Evolutionary conservation across 37 sponge, comb jelly and placozoan species (phyloP).

Genomic region (Haliclona indistincta): DNA sequence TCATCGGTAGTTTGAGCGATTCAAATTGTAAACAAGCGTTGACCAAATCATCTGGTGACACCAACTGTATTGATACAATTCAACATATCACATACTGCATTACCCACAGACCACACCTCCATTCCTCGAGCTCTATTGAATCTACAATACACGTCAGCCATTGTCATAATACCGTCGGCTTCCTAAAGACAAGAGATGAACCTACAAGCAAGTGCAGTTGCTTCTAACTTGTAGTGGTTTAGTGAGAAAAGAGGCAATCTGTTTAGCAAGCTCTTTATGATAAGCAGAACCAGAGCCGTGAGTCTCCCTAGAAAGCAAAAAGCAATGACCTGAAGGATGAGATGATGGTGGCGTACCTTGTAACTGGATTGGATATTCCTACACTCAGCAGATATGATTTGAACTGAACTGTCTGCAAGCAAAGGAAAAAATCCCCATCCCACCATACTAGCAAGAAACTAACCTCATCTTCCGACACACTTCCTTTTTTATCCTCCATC

Average conservation of each 20-base stretch:
- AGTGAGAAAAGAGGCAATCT: conserved; percentile 78
- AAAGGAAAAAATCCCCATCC: background rate
- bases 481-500: conserved; percentile 87
- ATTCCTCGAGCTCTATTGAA: conserved; percentile 97
- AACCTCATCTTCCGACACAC: conserved; percentile 90
- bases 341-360: conserved; percentile 72
- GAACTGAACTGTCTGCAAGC: conserved; percentile 78
- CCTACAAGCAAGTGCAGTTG: background rate
- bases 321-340: no score
- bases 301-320: conserved; percentile 79
- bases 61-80: conserved; percentile 56
- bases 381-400: conserved; percentile 91
- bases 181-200: conserved; percentile 46
- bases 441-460: background rate
- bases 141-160: conserved; percentile 95
- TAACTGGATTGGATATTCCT: conserved; percentile 97
- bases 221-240: conserved; percentile 41
- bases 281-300: conserved; percentile 89
- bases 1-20: conserved; percentile 57
- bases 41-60: conserved; percentile 95
- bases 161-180: conserved; percentile 86
- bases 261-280: conserved; percentile 88
- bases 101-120: conserved; percentile 55
- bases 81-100: background rate
- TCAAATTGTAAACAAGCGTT: conserved; percentile 93